A percentile compares a stretch with the other conserved stretches of the same genome.
These are phyloP conservation scores for Ciconia nigra DNA, from an alignment of 2,797 vertebrate genomes.

Conservation along the genomic window DNA sequence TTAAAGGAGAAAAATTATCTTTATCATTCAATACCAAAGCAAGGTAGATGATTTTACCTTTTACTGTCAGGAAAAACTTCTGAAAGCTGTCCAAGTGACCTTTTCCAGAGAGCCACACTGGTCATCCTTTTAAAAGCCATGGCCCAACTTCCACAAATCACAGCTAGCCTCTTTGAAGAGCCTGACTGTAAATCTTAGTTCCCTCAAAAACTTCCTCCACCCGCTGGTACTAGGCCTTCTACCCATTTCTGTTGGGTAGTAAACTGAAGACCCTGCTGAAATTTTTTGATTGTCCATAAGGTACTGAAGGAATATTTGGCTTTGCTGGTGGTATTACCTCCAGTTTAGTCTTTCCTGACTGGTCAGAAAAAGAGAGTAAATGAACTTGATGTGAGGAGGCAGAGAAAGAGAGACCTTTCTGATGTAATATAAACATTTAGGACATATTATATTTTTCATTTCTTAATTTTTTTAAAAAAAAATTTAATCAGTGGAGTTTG, in stretches of 20 bases:
- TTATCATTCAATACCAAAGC: background rate
- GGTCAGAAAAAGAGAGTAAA: background rate
- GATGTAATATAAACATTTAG: background rate
- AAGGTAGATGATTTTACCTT: background rate
- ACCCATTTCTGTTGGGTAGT: background rate
- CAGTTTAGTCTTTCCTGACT: background rate
- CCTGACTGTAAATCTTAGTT: background rate
- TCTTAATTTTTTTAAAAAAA: background rate
- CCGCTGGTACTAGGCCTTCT: background rate
- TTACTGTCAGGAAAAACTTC: background rate
- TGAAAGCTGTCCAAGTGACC: background rate
- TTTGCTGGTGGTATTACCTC: background rate
- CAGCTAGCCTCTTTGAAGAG: background rate
- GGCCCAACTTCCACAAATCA: background rate
- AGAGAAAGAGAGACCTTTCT: background rate
- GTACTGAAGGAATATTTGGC: background rate
- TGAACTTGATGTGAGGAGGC: background rate
- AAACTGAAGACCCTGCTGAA: background rate
- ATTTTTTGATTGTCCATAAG: background rate
- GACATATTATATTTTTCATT: background rate
- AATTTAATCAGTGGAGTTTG: background rate
- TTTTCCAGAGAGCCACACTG: background rate
- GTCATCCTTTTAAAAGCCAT: background rate
- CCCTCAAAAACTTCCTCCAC: background rate
- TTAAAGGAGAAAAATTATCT: background rate